These are phyloP conservation scores for Mustela erminea DNA, from an alignment of 2,797 vertebrate species.

Conservation along the genomic window DNA sequence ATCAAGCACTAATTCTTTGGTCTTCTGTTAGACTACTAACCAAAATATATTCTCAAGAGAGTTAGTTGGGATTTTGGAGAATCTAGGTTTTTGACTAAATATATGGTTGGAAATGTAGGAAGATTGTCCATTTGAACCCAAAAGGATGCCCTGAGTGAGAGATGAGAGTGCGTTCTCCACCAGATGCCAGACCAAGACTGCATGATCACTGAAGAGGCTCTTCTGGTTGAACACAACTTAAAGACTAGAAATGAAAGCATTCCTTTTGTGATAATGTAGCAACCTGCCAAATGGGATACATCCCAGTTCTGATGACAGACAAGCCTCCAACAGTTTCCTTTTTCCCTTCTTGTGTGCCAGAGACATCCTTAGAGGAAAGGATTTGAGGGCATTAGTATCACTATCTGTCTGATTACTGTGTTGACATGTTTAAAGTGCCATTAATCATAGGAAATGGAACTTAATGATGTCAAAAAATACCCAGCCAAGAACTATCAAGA, in stretches of 20 bases:
- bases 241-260: neutral
- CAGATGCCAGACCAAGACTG: neutral
- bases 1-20: neutral
- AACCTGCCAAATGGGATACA: neutral
- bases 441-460: constrained; percentile 76
- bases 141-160: neutral
- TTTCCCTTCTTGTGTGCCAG: constrained; percentile 24
- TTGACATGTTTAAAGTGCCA: constrained; percentile 75
- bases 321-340: constrained; percentile 14
- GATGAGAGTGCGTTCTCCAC: neutral
- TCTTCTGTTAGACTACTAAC: constrained; percentile 36
- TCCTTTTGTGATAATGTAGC: neutral
- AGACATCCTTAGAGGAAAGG: constrained; percentile 64
- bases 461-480: constrained; percentile 73
- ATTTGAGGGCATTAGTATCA: constrained; percentile 67
- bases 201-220: neutral
- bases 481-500: constrained; percentile 61
- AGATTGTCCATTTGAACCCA: neutral
- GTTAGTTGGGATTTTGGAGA: constrained; percentile 11
- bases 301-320: constrained; percentile 23
- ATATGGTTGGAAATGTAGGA: neutral
- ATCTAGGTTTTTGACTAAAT: neutral
- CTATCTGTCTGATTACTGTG: constrained; percentile 70
- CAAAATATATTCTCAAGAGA: constrained; percentile 30
- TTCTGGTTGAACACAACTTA: neutral